Evolutionary conservation across 2,888 invertebrate genomes (phyloP), one percentile per base, ranked within the genome.

Genomic region (Spialia ferax): DNA sequence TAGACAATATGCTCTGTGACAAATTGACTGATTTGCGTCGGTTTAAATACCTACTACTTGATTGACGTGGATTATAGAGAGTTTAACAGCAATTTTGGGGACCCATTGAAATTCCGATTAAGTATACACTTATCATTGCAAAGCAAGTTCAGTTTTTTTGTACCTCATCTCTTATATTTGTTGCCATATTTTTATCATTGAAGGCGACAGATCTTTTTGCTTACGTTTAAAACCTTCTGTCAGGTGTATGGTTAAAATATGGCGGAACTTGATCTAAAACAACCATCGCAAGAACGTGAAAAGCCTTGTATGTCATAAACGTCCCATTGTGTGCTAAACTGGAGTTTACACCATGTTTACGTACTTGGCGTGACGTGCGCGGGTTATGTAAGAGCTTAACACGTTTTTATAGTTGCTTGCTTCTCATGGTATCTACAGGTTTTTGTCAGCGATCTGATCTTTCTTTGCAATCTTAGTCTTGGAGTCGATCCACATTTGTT

Each of bases 351-450:
- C 35, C 29, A 23, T 20, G 18, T 32, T 32, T 32, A 32, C 56
- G 50, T 35, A 48, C 56, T 57, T 50, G 50, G 35, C 23, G 57
- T 38, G 5, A 54, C 11, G 20, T 38, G 26, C 10, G 3, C 18
- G 8, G 7, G 29, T 50, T 65, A 22, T 10, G 52, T 6, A 38
- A 52, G 20, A 20, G 50, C 26, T 42, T 38, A 59, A 52, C 52
- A 65, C 52, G 65, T 65, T 66, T 66, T 66, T 66, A 59, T 52
- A 15, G 26, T 23, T 52, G 50, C 50, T 26, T 20, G 65, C 48
- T 65, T 65, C 59, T 38, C 35, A 18, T 48, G 18, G 23, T 50
- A 59, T 65, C 50, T 50, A 18, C 23, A 26, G 0, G 10, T 48
- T 35, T 63, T 38, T 63, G 54, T 63, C 54, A 1, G 22, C 20